A percentile compares a stretch with the other conserved stretches of the same genome.
Conservation (phyloP, 1,140 invertebrate genomes). For the Chironomus striatipennis region DNA sequence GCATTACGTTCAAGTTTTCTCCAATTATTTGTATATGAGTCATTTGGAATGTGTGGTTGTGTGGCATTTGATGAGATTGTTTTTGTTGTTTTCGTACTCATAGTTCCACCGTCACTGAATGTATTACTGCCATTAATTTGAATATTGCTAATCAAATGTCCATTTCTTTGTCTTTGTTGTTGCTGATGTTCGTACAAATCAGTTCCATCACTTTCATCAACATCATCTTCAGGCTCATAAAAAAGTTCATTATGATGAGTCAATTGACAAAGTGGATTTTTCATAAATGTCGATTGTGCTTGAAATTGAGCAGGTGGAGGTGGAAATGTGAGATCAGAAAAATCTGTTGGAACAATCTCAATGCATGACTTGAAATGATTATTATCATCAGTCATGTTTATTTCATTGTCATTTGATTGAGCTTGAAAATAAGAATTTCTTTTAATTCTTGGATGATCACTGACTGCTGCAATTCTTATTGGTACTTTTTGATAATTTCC, state of each 20-base stretch:
- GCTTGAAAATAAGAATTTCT: conserved; percentile 2
- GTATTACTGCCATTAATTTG: not conserved
- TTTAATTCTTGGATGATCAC: not conserved
- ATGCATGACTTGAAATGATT: not conserved
- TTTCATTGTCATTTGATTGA: not conserved
- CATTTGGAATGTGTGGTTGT: not conserved
- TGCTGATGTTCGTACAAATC: not conserved
- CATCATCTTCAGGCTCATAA: not conserved
- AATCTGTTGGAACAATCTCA: not conserved
- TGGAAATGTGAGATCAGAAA: not conserved
- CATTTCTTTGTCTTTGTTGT: not conserved
- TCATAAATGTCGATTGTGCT: not conserved
- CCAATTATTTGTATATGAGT: not conserved
- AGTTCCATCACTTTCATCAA: too few relatives aligned
- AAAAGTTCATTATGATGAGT: not conserved
- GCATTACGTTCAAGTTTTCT: not conserved
- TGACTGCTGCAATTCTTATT: not conserved
- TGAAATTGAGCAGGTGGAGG: conserved; percentile 14
- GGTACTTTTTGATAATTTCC: conserved; percentile 11
- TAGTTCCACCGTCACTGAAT: not conserved
- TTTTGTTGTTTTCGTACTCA: not conserved
- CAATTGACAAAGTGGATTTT: not conserved
- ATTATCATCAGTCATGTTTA: not conserved
- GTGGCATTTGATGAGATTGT: not conserved
- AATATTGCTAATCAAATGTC: not conserved